These are phyloP conservation scores for Rhodinocichla rosea DNA, from an alignment of 2,113 vertebrate species.

Conservation along the genomic window DNA sequence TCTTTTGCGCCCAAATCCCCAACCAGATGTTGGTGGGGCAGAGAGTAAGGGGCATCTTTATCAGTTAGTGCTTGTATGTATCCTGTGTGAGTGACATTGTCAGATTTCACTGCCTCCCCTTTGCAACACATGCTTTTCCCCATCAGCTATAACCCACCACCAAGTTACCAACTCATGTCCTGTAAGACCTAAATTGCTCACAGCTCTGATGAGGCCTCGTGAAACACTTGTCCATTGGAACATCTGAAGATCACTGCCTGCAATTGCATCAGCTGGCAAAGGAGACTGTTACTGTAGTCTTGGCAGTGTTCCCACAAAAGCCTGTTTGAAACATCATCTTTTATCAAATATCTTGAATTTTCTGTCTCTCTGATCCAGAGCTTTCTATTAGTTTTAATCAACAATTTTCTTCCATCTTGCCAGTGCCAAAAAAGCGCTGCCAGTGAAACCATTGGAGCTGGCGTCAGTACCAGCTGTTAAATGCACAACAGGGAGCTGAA, in stretches of 20 bases:
- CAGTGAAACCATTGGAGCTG: neutral
- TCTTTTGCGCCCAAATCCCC: neutral
- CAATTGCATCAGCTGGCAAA: neutral
- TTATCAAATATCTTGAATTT: neutral
- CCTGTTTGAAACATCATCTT: neutral
- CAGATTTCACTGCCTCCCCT: neutral
- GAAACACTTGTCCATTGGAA: neutral
- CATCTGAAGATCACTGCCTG: neutral
- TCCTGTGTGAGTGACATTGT: neutral
- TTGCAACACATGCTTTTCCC: neutral
- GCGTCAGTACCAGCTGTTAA: neutral
- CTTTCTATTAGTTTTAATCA: neutral
- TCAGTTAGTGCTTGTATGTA: neutral
- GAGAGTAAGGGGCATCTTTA: rapidly evolving
- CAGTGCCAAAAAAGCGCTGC: neutral
- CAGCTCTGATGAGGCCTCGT: neutral
- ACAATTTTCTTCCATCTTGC: neutral
- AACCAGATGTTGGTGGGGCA: neutral
- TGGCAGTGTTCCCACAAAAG: neutral
- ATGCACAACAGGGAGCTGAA: neutral
- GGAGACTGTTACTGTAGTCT: neutral
- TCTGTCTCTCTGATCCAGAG: neutral
- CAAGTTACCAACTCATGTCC: neutral
- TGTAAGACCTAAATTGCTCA: neutral
- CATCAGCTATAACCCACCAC: neutral